These are phyloP conservation scores for Larimichthys polyactis DNA, from an alignment of 2,113 vertebrate genomes.

Conservation along the genomic window DNA sequence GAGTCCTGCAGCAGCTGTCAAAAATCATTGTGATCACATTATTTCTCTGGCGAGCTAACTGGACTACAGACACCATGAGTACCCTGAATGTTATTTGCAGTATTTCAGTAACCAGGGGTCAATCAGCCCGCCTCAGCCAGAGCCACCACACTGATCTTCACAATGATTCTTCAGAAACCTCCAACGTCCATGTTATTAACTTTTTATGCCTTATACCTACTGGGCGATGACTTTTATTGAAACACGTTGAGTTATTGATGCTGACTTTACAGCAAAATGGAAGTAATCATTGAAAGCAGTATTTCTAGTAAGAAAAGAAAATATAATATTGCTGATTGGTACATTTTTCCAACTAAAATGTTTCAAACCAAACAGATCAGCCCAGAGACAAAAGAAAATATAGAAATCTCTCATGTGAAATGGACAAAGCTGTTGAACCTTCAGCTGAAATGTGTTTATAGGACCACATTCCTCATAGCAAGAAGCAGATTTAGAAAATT, in stretches of 20 bases:
- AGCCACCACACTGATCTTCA: too few species aligned
- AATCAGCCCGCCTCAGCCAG: too few species aligned
- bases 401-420: not conserved
- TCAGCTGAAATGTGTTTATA: not conserved
- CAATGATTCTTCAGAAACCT: too few species aligned
- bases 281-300: not conserved
- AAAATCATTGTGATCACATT: slow-evolving; percentile 27
- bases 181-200: too few species aligned
- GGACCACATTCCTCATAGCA: not conserved
- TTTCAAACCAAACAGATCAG: not conserved
- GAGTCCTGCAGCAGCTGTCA: not conserved
- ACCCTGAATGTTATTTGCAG: not conserved
- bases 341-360: not conserved
- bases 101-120: too few species aligned
- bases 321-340: too few species aligned
- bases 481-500: not conserved
- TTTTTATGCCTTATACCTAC: too few species aligned
- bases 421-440: not conserved
- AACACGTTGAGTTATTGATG: not conserved
- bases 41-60: not conserved
- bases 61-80: not conserved
- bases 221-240: not conserved
- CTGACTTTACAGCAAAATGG: not conserved
- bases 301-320: not conserved
- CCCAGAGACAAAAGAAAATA: not conserved